Base-by-base conservation (phyloP, 2,113 vertebrate genomes). In the Tautogolabrus adspersus region DNA sequence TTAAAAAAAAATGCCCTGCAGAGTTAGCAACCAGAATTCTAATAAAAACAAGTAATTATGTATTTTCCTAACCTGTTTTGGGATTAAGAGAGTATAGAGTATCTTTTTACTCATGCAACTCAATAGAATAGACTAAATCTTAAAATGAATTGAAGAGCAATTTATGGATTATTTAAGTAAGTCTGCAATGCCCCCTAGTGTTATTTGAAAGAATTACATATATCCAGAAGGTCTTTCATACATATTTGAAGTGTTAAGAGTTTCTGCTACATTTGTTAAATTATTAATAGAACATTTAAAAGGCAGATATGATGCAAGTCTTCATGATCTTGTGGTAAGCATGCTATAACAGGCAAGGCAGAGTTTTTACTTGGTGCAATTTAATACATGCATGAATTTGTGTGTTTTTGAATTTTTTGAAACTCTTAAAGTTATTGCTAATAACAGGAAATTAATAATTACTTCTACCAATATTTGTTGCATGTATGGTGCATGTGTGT, bases 131-230 rank as follows among this genome's bases (percentile, higher is more conserved):
- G 4, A 26, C 21, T 21, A 21, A 3, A 52, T 44, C 22, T 49
- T 49, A 57, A 59, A 44, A 42, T 44, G 10, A 46, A 54, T 1
- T 10, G 0, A 37, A 56, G 8, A 19, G 12, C 6, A 11, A 12
- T 10, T 47, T 22, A 34, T 51, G n/a, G 12, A 57, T 21, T 6
- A 15, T 1, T 30, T 66, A 69, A 69, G 49, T 82, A 15, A 82
- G 42, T 26, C 42, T 87, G n/a, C 63, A 74, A 15, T 71, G 86
- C 84, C 88, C 58, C 75, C 89, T 88, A 40, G 1, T 59, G 90
- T 51, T 84, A n/a, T 9, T 11, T 70, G 13, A 3, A 61, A 26
- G 62, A 58, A 64, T 56, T 19, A 74, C 72, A 82, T 8, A 6
- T 22, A 61, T 65, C 8, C 12, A 21, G 5, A 3, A 47, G 37